phyloP scores from a whole-genome alignment of 2,888 invertebrate species.

The Eurytoma adleriae region DNA sequence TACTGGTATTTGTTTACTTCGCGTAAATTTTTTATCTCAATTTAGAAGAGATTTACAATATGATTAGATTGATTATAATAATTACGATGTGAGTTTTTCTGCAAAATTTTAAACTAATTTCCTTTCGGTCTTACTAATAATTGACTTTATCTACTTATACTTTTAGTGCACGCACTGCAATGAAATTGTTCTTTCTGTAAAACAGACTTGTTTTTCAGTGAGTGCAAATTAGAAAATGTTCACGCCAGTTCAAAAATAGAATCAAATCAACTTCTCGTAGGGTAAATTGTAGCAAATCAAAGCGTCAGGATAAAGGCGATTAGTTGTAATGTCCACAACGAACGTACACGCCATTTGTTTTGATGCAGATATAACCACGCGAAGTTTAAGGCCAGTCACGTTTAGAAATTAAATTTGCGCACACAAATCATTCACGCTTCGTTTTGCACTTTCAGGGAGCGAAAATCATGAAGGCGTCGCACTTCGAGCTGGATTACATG shows the following conservation, averaged over 20 bases:
- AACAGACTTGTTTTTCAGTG: background rate
- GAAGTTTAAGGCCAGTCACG: background rate
- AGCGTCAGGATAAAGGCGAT: constrained; percentile 41
- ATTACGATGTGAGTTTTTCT: too few species aligned
- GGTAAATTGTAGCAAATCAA: constrained; percentile 25
- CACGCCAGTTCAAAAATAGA: constrained; percentile 14
- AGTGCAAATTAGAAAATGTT: background rate
- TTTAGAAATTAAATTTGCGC: background rate
- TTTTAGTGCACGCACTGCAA: too few species aligned
- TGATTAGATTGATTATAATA: background rate
- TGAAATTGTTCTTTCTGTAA: too few species aligned
- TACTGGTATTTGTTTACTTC: background rate
- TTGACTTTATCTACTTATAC: too few species aligned
- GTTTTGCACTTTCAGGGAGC: constrained; percentile 79
- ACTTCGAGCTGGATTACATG: constrained; percentile 85
- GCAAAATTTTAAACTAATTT: too few species aligned
- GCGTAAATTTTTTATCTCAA: too few species aligned
- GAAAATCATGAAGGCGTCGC: constrained; percentile 83
- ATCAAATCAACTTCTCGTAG: background rate
- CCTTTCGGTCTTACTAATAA: too few species aligned
- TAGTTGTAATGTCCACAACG: constrained; percentile 23
- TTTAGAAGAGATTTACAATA: background rate
- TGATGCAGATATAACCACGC: background rate
- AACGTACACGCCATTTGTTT: constrained; percentile 36
- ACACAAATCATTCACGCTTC: background rate